phyloP scores from a whole-genome alignment of 1,140 invertebrate genomes.

The Hyles euphorbiae region DNA sequence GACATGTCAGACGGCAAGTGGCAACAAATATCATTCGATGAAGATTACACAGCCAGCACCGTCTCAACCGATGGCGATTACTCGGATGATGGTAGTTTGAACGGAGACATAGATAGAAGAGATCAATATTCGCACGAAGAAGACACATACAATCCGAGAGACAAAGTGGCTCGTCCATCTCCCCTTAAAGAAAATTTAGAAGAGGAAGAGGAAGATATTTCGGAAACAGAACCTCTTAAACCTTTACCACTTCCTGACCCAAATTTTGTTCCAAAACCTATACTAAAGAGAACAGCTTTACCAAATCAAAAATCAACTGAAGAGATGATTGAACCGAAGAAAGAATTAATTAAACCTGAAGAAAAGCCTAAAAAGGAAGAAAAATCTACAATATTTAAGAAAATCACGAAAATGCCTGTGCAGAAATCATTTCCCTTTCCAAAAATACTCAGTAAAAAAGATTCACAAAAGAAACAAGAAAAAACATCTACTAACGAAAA shows the following conservation, averaged over 20 bases:
- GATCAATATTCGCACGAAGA: conserved; percentile 76
- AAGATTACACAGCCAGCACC: conserved; percentile 78
- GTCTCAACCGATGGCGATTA: conserved; percentile 72
- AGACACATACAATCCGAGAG: conserved; percentile 81
- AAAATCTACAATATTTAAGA: conserved; percentile 66
- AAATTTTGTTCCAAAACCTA: conserved; percentile 84
- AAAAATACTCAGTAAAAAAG: conserved; percentile 63
- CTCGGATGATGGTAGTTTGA: conserved; percentile 74
- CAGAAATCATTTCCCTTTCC: conserved; percentile 62
- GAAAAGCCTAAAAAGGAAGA: conserved; percentile 58
- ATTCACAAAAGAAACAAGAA: conserved; percentile 38
- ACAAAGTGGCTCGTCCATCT: conserved; percentile 50
- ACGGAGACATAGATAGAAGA: conserved; percentile 76
- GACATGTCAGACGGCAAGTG: conserved; percentile 44
- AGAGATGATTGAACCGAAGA: conserved; percentile 25
- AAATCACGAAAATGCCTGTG: conserved; percentile 68
- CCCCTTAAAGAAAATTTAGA: conserved; percentile 37
- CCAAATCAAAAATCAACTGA: conserved; percentile 26
- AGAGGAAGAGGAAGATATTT: conserved; percentile 65
- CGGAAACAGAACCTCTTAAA: conserved; percentile 75
- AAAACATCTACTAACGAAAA: conserved; percentile 23
- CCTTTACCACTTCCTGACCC: conserved; percentile 77
- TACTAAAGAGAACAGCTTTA: conserved; percentile 77
- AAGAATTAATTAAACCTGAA: conserved; percentile 27
- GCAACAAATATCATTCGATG: conserved; percentile 72